Evolutionary conservation across 2,888 invertebrate species (phyloP).

Genomic region (Carcina quercana): DNA sequence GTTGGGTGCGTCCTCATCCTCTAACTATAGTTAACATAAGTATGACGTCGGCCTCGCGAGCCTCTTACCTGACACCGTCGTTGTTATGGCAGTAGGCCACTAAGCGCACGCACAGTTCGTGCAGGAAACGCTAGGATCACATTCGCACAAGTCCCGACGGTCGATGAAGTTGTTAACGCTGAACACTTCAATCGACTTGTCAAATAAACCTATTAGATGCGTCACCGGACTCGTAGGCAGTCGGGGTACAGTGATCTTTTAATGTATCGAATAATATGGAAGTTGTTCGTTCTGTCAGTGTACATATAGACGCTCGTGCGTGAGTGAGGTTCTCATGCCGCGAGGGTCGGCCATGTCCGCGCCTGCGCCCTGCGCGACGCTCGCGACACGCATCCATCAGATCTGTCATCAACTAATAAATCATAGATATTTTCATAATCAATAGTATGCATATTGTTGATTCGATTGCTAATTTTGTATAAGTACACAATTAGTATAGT

Average conservation of each 20-base stretch:
- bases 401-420: slow-evolving; percentile 48
- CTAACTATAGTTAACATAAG: slow-evolving; percentile 46
- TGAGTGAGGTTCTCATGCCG: slow-evolving; percentile 51
- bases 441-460: slow-evolving; percentile 69
- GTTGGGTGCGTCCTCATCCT: slow-evolving; percentile 56
- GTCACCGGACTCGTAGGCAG: slow-evolving; percentile 65
- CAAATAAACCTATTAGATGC: too few relatives aligned
- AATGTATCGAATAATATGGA: slow-evolving; percentile 55
- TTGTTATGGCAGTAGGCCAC: slow-evolving; percentile 30
- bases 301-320: slow-evolving; percentile 32
- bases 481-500: slow-evolving; percentile 75
- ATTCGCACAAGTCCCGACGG: slow-evolving; percentile 35
- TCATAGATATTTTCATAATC: slow-evolving; percentile 69
- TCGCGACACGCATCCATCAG: slow-evolving; percentile 17
- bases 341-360: slow-evolving; percentile 19
- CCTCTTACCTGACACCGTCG: slow-evolving; percentile 66
- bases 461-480: slow-evolving; percentile 72
- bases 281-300: slow-evolving; percentile 58
- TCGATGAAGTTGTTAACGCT: too few relatives aligned
- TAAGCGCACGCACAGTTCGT: not conserved
- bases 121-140: slow-evolving; percentile 13
- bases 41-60: slow-evolving; percentile 43
- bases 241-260: slow-evolving; percentile 71
- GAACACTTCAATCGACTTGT: too few relatives aligned
- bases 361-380: slow-evolving; percentile 11